These are phyloP conservation scores for Campylomormyrus numenius DNA, from an alignment of 2,113 vertebrate species.

Conservation along the genomic window DNA sequence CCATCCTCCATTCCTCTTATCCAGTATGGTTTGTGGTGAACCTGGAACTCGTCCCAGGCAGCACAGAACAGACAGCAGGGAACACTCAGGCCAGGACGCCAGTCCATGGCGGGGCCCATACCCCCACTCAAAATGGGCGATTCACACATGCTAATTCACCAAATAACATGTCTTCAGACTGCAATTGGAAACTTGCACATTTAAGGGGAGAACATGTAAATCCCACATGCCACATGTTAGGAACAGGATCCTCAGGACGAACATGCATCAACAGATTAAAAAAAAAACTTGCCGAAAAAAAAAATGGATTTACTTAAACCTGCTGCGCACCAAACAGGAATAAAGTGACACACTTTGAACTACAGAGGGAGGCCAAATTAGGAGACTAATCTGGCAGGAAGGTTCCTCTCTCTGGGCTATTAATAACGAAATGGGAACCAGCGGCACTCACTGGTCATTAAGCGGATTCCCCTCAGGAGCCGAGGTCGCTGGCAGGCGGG, in stretches of 20 bases:
- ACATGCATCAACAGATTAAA: background rate
- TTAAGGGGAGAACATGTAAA: background rate
- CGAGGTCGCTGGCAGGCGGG: background rate
- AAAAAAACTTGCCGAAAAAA: background rate
- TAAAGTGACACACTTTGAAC: background rate
- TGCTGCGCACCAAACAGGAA: background rate
- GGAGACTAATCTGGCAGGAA: constrained; percentile 14
- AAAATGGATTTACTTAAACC: background rate
- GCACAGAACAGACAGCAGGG: background rate
- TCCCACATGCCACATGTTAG: background rate
- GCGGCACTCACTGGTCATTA: constrained; percentile 14
- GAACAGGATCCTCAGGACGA: background rate
- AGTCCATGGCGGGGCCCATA: background rate
- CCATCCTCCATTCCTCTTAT: background rate
- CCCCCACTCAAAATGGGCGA: background rate
- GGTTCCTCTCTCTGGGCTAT: constrained; percentile 16
- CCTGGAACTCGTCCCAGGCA: background rate
- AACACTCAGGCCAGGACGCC: background rate
- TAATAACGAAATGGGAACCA: constrained; percentile 19
- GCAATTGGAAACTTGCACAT: background rate
- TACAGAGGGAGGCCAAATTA: constrained; percentile 5
- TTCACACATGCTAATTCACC: background rate
- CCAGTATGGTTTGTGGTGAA: background rate
- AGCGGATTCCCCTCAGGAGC: constrained; percentile 3
- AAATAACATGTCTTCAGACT: background rate